Conservation (phyloP, 2,888 invertebrate genomes). For the Spialia ferax region DNA sequence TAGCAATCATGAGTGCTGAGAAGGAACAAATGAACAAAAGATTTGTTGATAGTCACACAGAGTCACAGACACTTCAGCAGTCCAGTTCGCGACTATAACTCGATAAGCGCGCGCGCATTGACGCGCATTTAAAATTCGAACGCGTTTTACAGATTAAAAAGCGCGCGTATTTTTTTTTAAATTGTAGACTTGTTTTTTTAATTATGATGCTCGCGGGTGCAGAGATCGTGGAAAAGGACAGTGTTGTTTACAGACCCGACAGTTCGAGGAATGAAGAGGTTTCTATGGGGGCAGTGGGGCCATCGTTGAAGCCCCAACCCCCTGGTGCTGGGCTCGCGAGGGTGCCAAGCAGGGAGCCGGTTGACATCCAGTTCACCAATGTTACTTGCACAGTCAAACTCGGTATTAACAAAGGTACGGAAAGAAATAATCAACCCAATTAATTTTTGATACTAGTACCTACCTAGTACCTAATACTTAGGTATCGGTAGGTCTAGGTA, state of each 20-base stretch:
- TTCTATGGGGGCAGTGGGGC: conserved; percentile 32
- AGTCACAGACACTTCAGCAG: conserved; percentile 31
- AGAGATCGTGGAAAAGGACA: conserved; percentile 70
- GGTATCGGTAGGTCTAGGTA: too few relatives aligned
- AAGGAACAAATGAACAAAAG: conserved; percentile 50
- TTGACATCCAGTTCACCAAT: conserved; percentile 92
- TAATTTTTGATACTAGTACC: not conserved
- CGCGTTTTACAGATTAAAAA: conserved; percentile 58
- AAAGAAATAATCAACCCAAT: not conserved
- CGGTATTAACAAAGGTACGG: conserved; percentile 91
- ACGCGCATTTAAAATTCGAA: conserved; percentile 57
- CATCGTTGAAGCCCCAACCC: conserved; percentile 38
- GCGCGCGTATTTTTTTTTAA: conserved; percentile 56
- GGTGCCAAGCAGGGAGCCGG: conserved; percentile 74
- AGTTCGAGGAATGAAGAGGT: conserved; percentile 42
- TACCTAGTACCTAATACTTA: too few relatives aligned
- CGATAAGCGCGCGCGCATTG: conserved; percentile 66
- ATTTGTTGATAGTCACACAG: conserved; percentile 44
- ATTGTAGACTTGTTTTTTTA: conserved; percentile 42
- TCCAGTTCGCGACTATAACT: conserved; percentile 29
- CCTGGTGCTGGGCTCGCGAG: conserved; percentile 56
- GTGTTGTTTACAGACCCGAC: conserved; percentile 61
- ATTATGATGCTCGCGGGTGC: conserved; percentile 82
- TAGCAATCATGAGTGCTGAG: conserved; percentile 42
- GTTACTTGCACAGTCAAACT: conserved; percentile 90